phyloP scores from a whole-genome alignment of 2,888 invertebrate species.

The Latheticus oryzae region DNA sequence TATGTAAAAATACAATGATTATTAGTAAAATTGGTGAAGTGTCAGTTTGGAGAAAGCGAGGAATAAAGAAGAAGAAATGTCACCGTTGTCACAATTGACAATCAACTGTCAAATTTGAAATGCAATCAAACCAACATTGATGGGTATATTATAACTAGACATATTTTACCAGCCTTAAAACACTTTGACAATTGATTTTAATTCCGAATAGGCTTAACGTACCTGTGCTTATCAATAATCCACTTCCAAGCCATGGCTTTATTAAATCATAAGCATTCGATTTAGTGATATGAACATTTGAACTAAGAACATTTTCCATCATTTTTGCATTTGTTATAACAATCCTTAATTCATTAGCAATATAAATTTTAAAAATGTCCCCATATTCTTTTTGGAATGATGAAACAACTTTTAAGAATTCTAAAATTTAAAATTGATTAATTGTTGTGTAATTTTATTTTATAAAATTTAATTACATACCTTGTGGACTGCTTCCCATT shows the following conservation, averaged over 20 bases:
- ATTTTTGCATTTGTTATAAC: conserved; percentile 29
- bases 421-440: conserved; percentile 11
- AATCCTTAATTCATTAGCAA: conserved; percentile 7
- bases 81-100: too few relatives aligned
- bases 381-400: conserved; percentile 16
- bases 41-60: too few relatives aligned
- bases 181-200: background rate
- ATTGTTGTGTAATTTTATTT: background rate
- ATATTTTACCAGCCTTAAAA: too few relatives aligned
- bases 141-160: too few relatives aligned
- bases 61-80: too few relatives aligned
- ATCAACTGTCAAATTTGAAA: too few relatives aligned
- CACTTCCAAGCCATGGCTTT: conserved; percentile 61
- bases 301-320: conserved; percentile 22
- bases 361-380: conserved; percentile 12
- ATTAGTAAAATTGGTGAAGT: too few relatives aligned
- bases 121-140: too few relatives aligned
- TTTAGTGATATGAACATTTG: conserved; percentile 49
- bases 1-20: too few relatives aligned
- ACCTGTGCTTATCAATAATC: conserved; percentile 63
- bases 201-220: conserved; percentile 20
- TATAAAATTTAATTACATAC: conserved; percentile 15
- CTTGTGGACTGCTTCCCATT: conserved; percentile 24
- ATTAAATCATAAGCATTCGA: conserved; percentile 56
- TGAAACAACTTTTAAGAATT: conserved; percentile 3